These are phyloP conservation scores for Chelonus formosanus DNA, from an alignment of 2,888 invertebrate genomes.

Conservation along the genomic window DNA sequence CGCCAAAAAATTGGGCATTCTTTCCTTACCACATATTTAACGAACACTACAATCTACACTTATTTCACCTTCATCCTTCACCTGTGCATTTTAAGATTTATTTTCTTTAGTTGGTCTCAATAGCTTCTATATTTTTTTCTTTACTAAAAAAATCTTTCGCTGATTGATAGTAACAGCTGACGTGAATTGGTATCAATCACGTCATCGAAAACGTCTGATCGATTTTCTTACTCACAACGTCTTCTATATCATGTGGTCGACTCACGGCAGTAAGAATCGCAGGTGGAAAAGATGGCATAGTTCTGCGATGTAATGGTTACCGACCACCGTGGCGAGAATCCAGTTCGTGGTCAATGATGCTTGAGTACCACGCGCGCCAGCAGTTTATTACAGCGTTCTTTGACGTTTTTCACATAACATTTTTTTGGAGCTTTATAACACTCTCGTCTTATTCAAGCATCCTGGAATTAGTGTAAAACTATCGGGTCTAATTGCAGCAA, in stretches of 20 bases:
- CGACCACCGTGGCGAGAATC: conserved; percentile 30
- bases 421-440: conserved; percentile 27
- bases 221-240: conserved; percentile 6
- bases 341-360: conserved; percentile 37
- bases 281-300: conserved; percentile 17
- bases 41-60: background rate
- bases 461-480: conserved; percentile 11
- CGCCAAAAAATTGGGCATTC: background rate
- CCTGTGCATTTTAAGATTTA: too few relatives aligned
- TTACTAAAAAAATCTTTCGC: conserved; percentile 7
- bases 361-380: conserved; percentile 33
- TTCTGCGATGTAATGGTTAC: conserved; percentile 29
- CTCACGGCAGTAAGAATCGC: conserved; percentile 6
- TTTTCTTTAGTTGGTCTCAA: background rate
- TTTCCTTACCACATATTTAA: background rate
- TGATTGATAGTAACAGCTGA: conserved; percentile 19
- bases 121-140: background rate
- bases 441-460: conserved; percentile 17
- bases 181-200: conserved; percentile 23
- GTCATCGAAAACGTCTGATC: conserved; percentile 13
- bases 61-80: background rate
- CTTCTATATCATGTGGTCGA: background rate
- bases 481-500: background rate
- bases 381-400: conserved; percentile 31
- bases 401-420: conserved; percentile 28